A percentile compares a stretch with the other conserved stretches of the same genome.
phyloP scores from a whole-genome alignment of 1,140 invertebrate species.

The Subanguina moxae region DNA sequence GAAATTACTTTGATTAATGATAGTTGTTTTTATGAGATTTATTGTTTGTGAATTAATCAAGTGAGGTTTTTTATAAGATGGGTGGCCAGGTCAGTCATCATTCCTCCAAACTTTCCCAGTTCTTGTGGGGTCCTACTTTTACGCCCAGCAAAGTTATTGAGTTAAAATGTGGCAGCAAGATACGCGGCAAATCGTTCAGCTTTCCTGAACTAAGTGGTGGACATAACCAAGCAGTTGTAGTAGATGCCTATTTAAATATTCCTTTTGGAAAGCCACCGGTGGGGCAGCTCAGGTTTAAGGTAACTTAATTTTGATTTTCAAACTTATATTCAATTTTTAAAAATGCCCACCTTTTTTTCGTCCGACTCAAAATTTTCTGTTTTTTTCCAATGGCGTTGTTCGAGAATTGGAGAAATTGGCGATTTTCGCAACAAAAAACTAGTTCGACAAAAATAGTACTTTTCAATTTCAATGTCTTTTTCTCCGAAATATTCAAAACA shows the following conservation, averaged over 20 bases:
- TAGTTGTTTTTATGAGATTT: no score
- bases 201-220: not conserved
- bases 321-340: no score
- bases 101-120: constrained; percentile 1
- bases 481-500: no score
- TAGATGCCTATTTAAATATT: constrained; percentile 1
- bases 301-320: constrained; percentile 3
- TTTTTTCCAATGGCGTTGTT: no score
- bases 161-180: not conserved
- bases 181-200: constrained; percentile 7
- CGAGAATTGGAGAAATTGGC: no score
- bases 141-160: not conserved
- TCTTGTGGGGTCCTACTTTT: not conserved
- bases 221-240: not conserved
- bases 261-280: constrained; percentile 10
- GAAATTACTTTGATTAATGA: no score
- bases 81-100: not conserved
- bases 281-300: constrained; percentile 4
- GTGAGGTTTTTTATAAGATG: not conserved
- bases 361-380: no score
- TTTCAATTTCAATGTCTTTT: no score
- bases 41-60: no score
- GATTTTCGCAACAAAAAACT: no score
- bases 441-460: no score
- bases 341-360: no score